These are phyloP conservation scores for Protophormia terraenovae DNA, from an alignment of 2,888 invertebrate genomes.

Conservation along the genomic window DNA sequence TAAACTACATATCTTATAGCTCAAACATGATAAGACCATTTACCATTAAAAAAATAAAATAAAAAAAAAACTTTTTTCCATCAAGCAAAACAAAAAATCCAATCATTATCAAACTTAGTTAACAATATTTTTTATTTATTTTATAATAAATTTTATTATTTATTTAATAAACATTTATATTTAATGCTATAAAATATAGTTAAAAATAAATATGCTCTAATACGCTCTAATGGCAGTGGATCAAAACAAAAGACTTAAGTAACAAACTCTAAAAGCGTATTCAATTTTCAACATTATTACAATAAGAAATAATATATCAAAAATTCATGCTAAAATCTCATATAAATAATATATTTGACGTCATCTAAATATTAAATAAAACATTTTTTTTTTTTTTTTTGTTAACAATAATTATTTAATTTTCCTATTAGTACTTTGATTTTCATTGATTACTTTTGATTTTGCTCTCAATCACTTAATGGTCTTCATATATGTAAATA, in stretches of 20 bases:
- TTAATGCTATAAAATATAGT: neutral
- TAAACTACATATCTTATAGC: no score
- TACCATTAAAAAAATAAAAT: no score
- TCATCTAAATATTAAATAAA: neutral
- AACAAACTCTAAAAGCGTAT: neutral
- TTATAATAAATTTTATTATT: no score
- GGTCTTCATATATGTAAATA: neutral
- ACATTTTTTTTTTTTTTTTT: neutral
- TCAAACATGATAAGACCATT: no score
- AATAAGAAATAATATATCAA: neutral
- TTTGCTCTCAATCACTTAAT: neutral
- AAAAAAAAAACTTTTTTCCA: no score
- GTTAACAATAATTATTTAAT: neutral
- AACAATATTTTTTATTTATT: no score
- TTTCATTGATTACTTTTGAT: neutral
- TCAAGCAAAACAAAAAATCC: no score
- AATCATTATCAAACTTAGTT: no score
- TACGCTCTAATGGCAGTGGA: neutral
- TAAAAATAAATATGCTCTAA: neutral
- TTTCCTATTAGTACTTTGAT: neutral
- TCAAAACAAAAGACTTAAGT: constrained; percentile 38
- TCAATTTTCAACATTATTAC: neutral
- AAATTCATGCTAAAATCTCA: neutral
- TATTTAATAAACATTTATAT: neutral
- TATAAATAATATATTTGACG: neutral